Percentiles rank a stretch among this genome's conserved stretches.
Evolutionary conservation across 1,140 invertebrate species (phyloP).

Genomic region (Papilio helenus): DNA sequence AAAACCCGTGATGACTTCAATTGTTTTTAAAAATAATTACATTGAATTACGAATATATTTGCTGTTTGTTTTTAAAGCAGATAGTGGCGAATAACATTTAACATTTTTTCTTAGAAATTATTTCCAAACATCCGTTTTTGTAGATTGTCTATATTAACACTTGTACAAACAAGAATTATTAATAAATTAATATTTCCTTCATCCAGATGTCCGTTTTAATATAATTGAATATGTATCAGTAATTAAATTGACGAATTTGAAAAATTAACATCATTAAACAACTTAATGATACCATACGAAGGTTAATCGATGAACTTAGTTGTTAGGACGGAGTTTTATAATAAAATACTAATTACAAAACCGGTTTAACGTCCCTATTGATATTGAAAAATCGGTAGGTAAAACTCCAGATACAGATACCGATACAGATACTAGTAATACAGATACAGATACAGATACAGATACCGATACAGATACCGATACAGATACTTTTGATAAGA

Average conservation of each 20-base stretch:
- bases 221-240: constrained; percentile 5
- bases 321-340: neutral
- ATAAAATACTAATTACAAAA: neutral
- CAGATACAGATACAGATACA: no score
- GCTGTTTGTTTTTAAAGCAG: no score
- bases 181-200: neutral
- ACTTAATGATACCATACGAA: neutral
- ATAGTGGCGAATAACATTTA: neutral
- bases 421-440: no score
- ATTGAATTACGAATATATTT: no score
- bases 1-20: no score
- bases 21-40: no score
- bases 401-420: no score
- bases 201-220: constrained; percentile 11
- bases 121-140: neutral
- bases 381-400: no score
- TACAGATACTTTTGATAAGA: no score
- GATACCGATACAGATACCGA: no score
- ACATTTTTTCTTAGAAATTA: neutral
- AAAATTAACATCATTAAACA: neutral
- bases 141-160: neutral
- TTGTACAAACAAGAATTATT: neutral
- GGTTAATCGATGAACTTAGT: constrained; percentile 11
- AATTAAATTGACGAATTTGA: constrained; percentile 10
- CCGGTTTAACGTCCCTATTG: no score